phyloP scores from a whole-genome alignment of 2,888 invertebrate genomes.

The Apodemia hepburni region DNA sequence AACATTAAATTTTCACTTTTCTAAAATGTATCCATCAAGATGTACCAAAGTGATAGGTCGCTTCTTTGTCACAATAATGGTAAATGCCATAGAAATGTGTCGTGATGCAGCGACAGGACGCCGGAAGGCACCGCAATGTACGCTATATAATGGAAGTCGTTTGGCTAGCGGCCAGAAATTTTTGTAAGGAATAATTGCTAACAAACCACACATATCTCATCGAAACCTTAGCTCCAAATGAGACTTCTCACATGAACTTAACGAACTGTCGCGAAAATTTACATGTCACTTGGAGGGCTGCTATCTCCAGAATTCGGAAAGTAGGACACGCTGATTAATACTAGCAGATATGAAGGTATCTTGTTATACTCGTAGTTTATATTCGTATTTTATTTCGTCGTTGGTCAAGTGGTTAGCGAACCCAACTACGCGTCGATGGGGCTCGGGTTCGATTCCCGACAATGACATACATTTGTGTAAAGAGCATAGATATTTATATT shows the following conservation, averaged over 20 bases:
- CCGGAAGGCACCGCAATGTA: constrained; percentile 44
- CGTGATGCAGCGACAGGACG: constrained; percentile 39
- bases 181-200: constrained; percentile 34
- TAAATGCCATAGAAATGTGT: constrained; percentile 18
- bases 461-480: too few relatives aligned
- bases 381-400: too few relatives aligned
- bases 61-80: constrained; percentile 20
- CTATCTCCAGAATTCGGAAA: background rate
- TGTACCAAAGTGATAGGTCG: constrained; percentile 20
- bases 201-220: constrained; percentile 29
- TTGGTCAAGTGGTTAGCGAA: too few relatives aligned
- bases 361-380: too few relatives aligned
- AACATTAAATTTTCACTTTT: background rate
- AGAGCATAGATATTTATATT: too few relatives aligned
- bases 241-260: background rate
- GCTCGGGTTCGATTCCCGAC: too few relatives aligned
- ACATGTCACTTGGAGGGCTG: background rate
- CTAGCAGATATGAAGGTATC: too few relatives aligned
- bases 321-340: too few relatives aligned
- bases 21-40: background rate
- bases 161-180: constrained; percentile 50
- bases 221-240: background rate
- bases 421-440: too few relatives aligned
- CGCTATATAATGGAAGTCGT: constrained; percentile 29
- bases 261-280: background rate